These are phyloP conservation scores for Aphidius colemani DNA, from an alignment of 2,888 invertebrate genomes.

Conservation along the genomic window DNA sequence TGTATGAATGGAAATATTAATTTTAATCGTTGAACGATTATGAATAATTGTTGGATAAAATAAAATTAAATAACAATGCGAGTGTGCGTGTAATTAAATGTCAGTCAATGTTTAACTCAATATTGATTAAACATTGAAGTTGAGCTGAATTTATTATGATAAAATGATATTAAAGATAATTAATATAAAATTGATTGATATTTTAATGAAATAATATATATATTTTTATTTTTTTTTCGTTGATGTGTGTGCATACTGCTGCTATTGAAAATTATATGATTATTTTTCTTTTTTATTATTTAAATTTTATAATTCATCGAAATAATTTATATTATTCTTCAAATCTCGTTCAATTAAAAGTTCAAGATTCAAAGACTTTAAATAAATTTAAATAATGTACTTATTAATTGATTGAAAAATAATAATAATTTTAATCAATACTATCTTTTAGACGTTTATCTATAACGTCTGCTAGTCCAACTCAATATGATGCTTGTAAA, in stretches of 20 bases:
- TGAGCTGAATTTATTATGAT: not conserved
- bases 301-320: slow-evolving; percentile 11
- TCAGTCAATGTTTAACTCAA: slow-evolving; percentile 1
- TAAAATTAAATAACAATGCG: not conserved
- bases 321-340: slow-evolving; percentile 8
- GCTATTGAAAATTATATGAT: too few species aligned
- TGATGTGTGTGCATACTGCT: too few species aligned
- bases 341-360: not conserved
- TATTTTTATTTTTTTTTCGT: too few species aligned
- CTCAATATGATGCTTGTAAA: too few species aligned
- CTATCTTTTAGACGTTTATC: slow-evolving; percentile 20
- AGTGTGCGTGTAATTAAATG: not conserved
- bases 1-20: not conserved
- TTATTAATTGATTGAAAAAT: slow-evolving; percentile 37
- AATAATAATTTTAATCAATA: slow-evolving; percentile 21
- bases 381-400: slow-evolving; percentile 6
- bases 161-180: not conserved
- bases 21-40: slow-evolving; percentile 11
- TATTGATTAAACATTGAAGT: not conserved
- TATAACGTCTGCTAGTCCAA: slow-evolving; percentile 15
- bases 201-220: not conserved
- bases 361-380: slow-evolving; percentile 17
- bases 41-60: slow-evolving; percentile 2
- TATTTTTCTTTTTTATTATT: too few species aligned
- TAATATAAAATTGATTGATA: not conserved